Evolutionary conservation across 2,113 vertebrate genomes (phyloP).

Genomic region (Gymnocephalus cernua): DNA sequence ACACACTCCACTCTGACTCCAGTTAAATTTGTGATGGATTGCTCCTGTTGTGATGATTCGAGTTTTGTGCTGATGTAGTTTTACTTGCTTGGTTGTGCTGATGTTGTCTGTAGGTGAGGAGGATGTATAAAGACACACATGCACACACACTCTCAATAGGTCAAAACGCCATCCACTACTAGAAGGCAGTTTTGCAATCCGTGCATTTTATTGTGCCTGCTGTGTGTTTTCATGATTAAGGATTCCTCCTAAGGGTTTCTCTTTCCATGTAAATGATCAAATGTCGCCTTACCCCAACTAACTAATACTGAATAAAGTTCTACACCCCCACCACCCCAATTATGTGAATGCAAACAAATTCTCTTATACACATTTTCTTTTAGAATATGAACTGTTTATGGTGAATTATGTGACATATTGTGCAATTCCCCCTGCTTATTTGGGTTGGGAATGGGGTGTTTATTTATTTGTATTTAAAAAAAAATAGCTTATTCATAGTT

Average conservation of each 20-base stretch:
- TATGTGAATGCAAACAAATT: not conserved
- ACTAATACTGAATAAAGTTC: not conserved
- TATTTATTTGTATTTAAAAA: not conserved
- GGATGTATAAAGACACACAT: slow-evolving; percentile 22
- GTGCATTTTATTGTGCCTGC: slow-evolving; percentile 62
- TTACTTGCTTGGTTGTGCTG: slow-evolving; percentile 54
- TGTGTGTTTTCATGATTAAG: slow-evolving; percentile 53
- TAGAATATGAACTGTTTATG: not conserved
- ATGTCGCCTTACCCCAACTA: not conserved
- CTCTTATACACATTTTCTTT: not conserved
- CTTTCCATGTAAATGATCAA: slow-evolving; percentile 44
- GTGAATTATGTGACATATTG: not conserved
- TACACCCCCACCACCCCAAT: not conserved
- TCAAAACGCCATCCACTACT: slow-evolving; percentile 49
- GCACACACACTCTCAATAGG: slow-evolving; percentile 4
- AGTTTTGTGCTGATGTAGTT: slow-evolving; percentile 63
- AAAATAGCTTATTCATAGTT: not conserved
- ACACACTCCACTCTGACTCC: slow-evolving; percentile 1
- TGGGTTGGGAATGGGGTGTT: not conserved
- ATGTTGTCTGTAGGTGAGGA: slow-evolving; percentile 45
- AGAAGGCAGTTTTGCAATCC: slow-evolving; percentile 42
- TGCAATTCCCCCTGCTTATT: not conserved
- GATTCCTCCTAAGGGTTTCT: slow-evolving; percentile 6
- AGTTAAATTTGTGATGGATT: slow-evolving; percentile 46
- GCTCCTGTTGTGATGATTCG: slow-evolving; percentile 30